A percentile compares a stretch with the other conserved stretches of the same genome.
Evolutionary conservation across 2,888 invertebrate genomes (phyloP).

Genomic region (Tethea ocularis): DNA sequence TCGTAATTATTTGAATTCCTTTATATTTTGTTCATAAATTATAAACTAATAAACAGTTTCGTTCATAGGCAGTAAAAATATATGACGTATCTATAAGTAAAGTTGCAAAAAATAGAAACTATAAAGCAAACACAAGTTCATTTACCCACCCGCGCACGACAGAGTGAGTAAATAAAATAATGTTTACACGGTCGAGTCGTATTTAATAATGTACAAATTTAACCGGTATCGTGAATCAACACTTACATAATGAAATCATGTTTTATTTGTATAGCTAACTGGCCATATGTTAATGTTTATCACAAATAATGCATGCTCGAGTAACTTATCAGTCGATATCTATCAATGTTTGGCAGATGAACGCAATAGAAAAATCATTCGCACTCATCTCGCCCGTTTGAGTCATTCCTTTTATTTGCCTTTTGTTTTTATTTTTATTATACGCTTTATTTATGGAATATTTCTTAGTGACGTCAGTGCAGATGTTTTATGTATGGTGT

Average conservation of each 20-base stretch:
- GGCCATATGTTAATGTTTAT: slow-evolving; percentile 76
- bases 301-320: slow-evolving; percentile 62
- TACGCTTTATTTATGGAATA: slow-evolving; percentile 8
- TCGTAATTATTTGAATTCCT: too few relatives aligned
- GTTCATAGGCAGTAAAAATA: not conserved
- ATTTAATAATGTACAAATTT: slow-evolving; percentile 42
- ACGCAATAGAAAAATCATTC: slow-evolving; percentile 48
- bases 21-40: not conserved
- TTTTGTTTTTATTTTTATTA: slow-evolving; percentile 32
- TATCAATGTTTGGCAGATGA: slow-evolving; percentile 61
- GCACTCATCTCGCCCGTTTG: slow-evolving; percentile 41
- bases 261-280: slow-evolving; percentile 39
- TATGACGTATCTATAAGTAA: not conserved
- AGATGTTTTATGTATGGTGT: slow-evolving; percentile 57
- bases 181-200: slow-evolving; percentile 35
- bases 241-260: slow-evolving; percentile 56
- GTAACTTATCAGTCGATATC: slow-evolving; percentile 72
- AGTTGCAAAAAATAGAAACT: not conserved
- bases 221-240: slow-evolving; percentile 49
- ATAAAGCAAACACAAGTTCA: slow-evolving; percentile 26
- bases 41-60: not conserved
- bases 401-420: slow-evolving; percentile 17
- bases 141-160: slow-evolving; percentile 47
- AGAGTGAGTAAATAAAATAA: slow-evolving; percentile 22
- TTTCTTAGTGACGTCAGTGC: not conserved